These are phyloP conservation scores for Montipora capitata DNA, from an alignment of 92 coral and sea anemone species.

Conservation along the genomic window DNA sequence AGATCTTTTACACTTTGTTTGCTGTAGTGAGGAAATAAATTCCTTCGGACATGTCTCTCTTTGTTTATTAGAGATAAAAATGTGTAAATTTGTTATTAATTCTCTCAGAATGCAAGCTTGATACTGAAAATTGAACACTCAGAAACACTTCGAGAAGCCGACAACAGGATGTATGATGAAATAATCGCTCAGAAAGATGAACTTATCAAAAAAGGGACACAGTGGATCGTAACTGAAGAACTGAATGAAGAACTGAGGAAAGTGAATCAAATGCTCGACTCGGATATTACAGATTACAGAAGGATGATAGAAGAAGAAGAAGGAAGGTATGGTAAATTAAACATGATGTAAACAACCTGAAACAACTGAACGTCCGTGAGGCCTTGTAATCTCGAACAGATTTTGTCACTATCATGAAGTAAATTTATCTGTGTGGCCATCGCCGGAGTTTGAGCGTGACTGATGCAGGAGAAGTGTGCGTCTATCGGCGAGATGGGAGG, in stretches of 20 bases:
- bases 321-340: slow-evolving; percentile 66
- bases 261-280: slow-evolving; percentile 88
- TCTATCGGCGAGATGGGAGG: no score
- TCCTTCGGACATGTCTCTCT: not conserved
- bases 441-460: no score
- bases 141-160: slow-evolving; percentile 78
- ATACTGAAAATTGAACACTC: slow-evolving; percentile 73
- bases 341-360: no score
- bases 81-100: not conserved
- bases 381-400: no score
- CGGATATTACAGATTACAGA: slow-evolving; percentile 90
- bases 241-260: no score
- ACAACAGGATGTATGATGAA: slow-evolving; percentile 75
- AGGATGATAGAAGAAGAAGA: slow-evolving; percentile 92
- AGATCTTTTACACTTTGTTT: not conserved
- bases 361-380: no score
- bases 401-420: no score
- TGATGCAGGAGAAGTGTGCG: no score
- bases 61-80: not conserved
- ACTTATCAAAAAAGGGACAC: slow-evolving; percentile 73
- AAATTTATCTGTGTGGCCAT: no score
- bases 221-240: no score
- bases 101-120: slow-evolving; percentile 68
- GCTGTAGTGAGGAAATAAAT: not conserved
- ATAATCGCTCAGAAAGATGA: slow-evolving; percentile 78